Evolutionary conservation across 2,888 invertebrate genomes (phyloP).

Genomic region (Scaptomyza parva): DNA sequence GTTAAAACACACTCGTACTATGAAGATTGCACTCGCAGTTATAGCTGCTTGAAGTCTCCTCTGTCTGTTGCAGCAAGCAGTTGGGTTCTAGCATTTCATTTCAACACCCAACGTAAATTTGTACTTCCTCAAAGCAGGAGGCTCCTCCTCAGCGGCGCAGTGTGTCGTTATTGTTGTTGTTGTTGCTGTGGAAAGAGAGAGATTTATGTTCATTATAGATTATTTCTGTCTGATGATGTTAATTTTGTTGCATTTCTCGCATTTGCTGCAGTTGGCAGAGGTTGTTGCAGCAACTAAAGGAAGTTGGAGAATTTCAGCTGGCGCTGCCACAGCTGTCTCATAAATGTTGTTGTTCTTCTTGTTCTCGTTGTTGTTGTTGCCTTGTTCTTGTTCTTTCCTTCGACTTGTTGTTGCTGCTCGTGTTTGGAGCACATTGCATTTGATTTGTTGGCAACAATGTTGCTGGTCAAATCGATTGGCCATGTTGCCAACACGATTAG

Average conservation of each 20-base stretch:
- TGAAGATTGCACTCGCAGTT: constrained; percentile 39
- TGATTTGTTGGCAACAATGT: constrained; percentile 78
- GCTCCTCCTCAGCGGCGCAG: constrained; percentile 18
- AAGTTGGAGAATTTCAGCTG: constrained; percentile 62
- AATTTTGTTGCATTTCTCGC: constrained; percentile 81
- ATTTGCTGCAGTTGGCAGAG: constrained; percentile 57
- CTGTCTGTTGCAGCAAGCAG: constrained; percentile 7
- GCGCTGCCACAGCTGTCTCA: constrained; percentile 70
- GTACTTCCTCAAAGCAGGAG: constrained; percentile 74
- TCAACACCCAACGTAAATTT: constrained; percentile 80
- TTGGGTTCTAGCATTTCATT: constrained; percentile 73
- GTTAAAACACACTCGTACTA: constrained; percentile 33
- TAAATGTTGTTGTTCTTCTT: constrained; percentile 64
- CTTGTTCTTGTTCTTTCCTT: constrained; percentile 16
- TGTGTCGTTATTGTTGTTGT: constrained; percentile 30
- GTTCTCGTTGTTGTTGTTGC: constrained; percentile 30
- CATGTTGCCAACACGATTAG: constrained; percentile 57
- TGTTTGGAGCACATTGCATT: constrained; percentile 56
- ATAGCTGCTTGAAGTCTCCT: neutral
- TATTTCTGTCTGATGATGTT: constrained; percentile 81
- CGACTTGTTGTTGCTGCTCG: constrained; percentile 27
- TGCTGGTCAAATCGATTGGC: constrained; percentile 54
- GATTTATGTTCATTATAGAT: constrained; percentile 81
- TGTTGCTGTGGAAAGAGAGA: constrained; percentile 54
- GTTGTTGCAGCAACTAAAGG: constrained; percentile 53